A percentile compares a stretch with the other conserved stretches of the same genome.
Evolutionary conservation across 37 sponge, comb jelly and placozoan species (phyloP).

Genomic region (Hormiphora californensis): DNA sequence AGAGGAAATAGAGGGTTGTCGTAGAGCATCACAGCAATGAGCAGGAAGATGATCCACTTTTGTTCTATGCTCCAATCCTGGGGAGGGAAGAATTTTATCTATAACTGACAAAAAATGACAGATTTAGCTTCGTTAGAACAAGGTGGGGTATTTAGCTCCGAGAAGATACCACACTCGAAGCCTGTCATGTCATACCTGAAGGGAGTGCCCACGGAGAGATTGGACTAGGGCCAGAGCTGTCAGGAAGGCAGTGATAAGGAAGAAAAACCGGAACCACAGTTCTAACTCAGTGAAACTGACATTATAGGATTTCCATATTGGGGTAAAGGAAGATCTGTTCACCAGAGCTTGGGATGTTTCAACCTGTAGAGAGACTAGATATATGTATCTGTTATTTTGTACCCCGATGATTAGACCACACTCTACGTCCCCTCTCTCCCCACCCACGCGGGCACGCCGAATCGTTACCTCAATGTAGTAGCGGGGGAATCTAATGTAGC

Average conservation of each 20-base stretch:
- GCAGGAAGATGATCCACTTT: conserved; percentile 34
- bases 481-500: background rate
- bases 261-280: conserved; percentile 47
- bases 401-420: background rate
- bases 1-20: conserved; percentile 52
- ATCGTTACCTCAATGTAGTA: conserved; percentile 24
- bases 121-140: background rate
- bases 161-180: background rate
- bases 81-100: background rate
- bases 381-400: too few relatives aligned
- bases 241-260: background rate
- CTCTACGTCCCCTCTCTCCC: background rate
- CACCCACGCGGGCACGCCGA: too few relatives aligned
- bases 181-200: conserved; percentile 29
- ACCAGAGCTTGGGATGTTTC: conserved; percentile 40
- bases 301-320: conserved; percentile 36
- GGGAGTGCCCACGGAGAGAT: background rate
- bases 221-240: background rate
- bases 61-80: conserved; percentile 55
- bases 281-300: conserved; percentile 11
- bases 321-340: conserved; percentile 11
- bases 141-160: background rate
- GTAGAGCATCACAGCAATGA: background rate
- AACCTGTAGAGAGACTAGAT: background rate
- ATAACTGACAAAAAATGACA: background rate